phyloP scores from a whole-genome alignment of 2,888 invertebrate genomes.

The Andrena praecox region DNA sequence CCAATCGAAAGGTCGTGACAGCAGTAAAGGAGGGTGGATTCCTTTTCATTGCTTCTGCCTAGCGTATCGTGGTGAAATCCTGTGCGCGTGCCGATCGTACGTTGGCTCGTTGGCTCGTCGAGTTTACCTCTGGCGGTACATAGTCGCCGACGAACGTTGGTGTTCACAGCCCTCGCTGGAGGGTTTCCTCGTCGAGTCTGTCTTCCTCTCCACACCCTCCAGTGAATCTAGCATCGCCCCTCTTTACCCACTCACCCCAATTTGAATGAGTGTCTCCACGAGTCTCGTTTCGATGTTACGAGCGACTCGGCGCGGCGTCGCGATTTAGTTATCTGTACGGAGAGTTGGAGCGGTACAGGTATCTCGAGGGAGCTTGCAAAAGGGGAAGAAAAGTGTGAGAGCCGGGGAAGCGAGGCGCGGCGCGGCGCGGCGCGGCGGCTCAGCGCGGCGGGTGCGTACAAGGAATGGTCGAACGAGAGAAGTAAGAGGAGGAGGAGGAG shows the following conservation, averaged over 20 bases:
- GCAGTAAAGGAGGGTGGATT: background rate
- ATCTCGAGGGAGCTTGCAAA: conserved; percentile 18
- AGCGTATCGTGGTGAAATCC: background rate
- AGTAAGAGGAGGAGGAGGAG: background rate
- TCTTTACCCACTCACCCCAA: conserved; percentile 27
- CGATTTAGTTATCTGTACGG: conserved; percentile 76
- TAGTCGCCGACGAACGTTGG: background rate
- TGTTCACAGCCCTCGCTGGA: conserved; percentile 6
- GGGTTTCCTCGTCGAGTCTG: background rate
- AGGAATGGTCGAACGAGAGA: conserved; percentile 21
- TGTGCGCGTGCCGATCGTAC: background rate
- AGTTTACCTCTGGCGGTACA: conserved; percentile 9
- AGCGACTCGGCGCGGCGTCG: conserved; percentile 72
- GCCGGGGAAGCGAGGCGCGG: background rate
- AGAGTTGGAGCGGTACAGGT: background rate
- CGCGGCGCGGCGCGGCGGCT: background rate
- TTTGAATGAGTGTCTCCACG: conserved; percentile 28
- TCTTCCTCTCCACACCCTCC: conserved; percentile 39
- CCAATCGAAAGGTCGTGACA: background rate
- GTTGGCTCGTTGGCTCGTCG: background rate
- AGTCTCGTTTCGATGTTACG: conserved; percentile 74
- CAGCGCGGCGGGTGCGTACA: conserved; percentile 40
- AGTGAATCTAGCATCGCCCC: conserved; percentile 25
- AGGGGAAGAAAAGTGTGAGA: background rate
- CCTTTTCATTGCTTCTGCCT: background rate